These are phyloP conservation scores for Osedax frankpressi DNA, from an alignment of 2,888 invertebrate species.

Conservation along the genomic window DNA sequence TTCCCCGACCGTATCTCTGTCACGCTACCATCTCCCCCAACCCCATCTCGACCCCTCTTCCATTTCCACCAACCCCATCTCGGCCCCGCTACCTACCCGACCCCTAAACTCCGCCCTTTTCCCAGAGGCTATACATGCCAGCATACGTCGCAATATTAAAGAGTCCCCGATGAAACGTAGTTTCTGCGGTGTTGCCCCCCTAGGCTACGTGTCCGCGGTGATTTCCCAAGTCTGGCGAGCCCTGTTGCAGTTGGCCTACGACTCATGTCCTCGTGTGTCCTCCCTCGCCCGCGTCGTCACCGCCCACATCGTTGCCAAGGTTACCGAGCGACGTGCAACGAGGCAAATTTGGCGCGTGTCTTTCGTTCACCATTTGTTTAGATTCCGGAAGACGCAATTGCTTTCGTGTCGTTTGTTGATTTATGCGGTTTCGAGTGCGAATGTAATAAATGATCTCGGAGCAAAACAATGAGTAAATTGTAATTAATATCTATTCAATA, in stretches of 20 bases:
- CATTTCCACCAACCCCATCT: too few species aligned
- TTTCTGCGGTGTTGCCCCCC: background rate
- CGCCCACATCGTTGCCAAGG: constrained; percentile 14
- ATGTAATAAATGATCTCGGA: too few species aligned
- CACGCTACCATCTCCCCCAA: too few species aligned
- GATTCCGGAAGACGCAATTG: too few species aligned
- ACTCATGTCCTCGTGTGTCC: constrained; percentile 75
- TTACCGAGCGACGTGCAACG: background rate
- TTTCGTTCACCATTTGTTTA: background rate
- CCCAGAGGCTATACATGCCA: constrained; percentile 31
- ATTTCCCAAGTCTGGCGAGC: constrained; percentile 69
- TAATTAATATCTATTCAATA: too few species aligned
- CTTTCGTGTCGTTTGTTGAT: too few species aligned
- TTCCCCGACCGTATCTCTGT: too few species aligned
- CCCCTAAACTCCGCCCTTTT: constrained; percentile 9
- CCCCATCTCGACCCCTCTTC: too few species aligned
- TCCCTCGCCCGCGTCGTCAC: constrained; percentile 57
- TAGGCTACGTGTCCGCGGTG: background rate
- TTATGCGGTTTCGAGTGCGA: too few species aligned
- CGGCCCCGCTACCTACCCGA: constrained; percentile 5
- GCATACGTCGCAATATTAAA: background rate
- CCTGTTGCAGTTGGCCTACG: constrained; percentile 62
- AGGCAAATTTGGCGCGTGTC: background rate
- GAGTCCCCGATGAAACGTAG: background rate
- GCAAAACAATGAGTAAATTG: too few species aligned